Base-by-base conservation (phyloP, 1,140 invertebrate genomes). In the Heliconius eleuchia region DNA sequence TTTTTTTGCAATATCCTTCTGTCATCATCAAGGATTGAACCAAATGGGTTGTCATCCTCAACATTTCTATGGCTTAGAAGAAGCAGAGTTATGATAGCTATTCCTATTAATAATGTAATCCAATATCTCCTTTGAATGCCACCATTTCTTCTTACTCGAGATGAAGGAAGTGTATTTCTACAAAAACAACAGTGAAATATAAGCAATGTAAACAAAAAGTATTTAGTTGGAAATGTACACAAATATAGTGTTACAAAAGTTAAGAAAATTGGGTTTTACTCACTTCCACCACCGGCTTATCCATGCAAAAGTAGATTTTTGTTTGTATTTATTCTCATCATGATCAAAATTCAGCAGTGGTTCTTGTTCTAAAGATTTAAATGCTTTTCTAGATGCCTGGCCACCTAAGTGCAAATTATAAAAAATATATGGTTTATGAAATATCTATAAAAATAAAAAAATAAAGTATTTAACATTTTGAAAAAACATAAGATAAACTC, bases 271-370 rank as follows among this genome's bases (percentile, higher is more conserved):
- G 74, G 42, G 4, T 66, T 76, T 71, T 70, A 92, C 92, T 90
- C 87, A 94, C 92, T 92, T 93, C 92, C 90, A 94, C 92, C 92
- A 94, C 66, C 92, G 87, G 77, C 89, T 94, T 39, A 93, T 87
- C 92, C 92, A 94, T 34, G 91, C 91, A 84, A 94, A 92, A 55
- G 92, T 92, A 52, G 92, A 94, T 71, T 94, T 94, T 76, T 94
- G 92, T 83, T 94, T 94, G 76, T 94, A 94, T 85, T 94, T 94
- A 81, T 94, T 93, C 76, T 94, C 92, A 84, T 94, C 92, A 84
- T 93, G 91, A 79, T 94, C 92, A 83, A 87, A 94, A 39, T 89
- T 91, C 42, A 83, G 52, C 37, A 85, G 74, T 57, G 84, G 90
- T 55, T 86, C 84, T 71, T 89, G 80, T 60, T 91, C 89, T 27